Base-by-base conservation (phyloP, 30 jellyfish, hydroid and myxozoan species). In the Cassiopea andromeda region DNA sequence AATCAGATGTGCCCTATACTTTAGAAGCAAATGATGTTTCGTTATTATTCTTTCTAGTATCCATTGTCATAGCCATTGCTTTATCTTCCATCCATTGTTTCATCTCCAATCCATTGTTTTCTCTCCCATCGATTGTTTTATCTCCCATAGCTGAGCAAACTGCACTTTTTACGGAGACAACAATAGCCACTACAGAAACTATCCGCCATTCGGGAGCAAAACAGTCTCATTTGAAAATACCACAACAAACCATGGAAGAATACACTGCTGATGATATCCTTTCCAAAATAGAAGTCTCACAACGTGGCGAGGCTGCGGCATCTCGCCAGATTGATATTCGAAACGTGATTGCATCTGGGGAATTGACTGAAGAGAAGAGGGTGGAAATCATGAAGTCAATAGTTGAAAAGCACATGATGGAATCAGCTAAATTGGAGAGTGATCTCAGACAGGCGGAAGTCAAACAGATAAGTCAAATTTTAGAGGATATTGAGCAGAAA, bases 301-400 rank as follows among this genome's bases (percentile, higher is more conserved):
- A 77, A 81, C 91, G 92, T 2, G 99, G 98, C n/a, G 97, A 94
- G 67, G 93, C 98, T 45, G 67, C 97, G 1, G 74, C 97, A 17
- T 77, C 95, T 44, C 84, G 77, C 54, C 81, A 87, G 43, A 74
- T 91, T 44, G 99, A 91, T 69, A 91, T 92, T 48, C 54, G 88
- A 13, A 93, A 91, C 69, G 94, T 95, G 79, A 88, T 91, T 46
- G 89, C 92, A 5, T 92, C 98, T 47, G 99, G 97, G 1, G 99
- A 95, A 83, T 69, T 91, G 77, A 82, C 97, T 16, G 97, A 95
- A 60, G 98, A 95, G 89, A 91, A 89, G 82, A 88, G 93, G 19
- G 85, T 91, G 44, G 99, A 95, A 69, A 84, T 95, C 71, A 70
- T 85, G 88, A 76, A 91, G 71, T 92, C 97, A 2, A 66, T 95